Base-by-base conservation (phyloP, 37 sponge, comb jelly and placozoan species). In the Lycopodina hypogea region DNA sequence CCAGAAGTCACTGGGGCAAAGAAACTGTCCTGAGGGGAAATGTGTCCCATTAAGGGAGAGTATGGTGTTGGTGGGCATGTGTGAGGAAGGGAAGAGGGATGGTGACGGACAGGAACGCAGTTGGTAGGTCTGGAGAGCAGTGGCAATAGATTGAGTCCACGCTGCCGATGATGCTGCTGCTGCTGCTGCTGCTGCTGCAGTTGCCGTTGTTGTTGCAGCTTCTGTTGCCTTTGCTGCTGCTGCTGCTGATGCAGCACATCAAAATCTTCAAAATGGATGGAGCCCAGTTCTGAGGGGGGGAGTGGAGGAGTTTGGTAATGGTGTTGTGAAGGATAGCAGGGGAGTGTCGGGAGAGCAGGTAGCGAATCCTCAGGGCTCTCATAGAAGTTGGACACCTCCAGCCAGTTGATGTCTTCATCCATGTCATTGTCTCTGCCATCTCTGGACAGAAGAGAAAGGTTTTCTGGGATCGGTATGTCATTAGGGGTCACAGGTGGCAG, bases 321-420 rank as follows among this genome's bases (percentile, higher is more conserved):
- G 38, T 3, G 56, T 32, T 24, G 71, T 34, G 81, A 22, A 26
- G 58, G 38, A 56, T 37, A 68, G 53, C 42, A 17, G 29, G 48
- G 68, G 65, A 50, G 58, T 32, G 35, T 26, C 35, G 35, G 34
- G n/a, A 32, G 37, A 23, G 45, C n/a, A 40, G 42, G 45, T 2
- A 33, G 3, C 2, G 66, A 19, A 28, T 65, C 66, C 15, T 59
- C 60, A 12, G 33, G 18, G 30, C 66, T 65, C 66, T 65, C 66
- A 12, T 32, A 33, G 12, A 65, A 65, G 30, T 65, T 32, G 9
- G 66, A 65, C 12, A 65, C 18, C 34, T 65, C 66, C 30, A 34
- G 18, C 66, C 66, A 65, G 34, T 65, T 65, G 66, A 65, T 65
- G 66, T 65, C 66, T 15, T 15, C 66, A 65, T 65, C 66, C 4